These are phyloP conservation scores for Corynorhinus townsendii DNA, from an alignment of 2,113 vertebrate species.

Conservation along the genomic window DNA sequence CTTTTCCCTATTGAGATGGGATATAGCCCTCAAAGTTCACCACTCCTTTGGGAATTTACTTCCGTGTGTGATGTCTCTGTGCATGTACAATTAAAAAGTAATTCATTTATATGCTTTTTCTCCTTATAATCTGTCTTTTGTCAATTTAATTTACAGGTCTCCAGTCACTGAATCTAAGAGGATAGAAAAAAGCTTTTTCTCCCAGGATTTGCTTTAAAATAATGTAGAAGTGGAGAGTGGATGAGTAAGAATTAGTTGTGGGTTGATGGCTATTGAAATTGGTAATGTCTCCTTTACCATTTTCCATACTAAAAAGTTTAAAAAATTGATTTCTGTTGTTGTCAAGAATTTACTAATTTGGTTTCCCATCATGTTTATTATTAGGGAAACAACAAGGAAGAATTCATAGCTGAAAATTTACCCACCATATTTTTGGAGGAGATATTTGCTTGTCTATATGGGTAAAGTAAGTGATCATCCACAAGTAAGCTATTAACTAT, in stretches of 20 bases:
- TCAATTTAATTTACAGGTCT: not conserved
- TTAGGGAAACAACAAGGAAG: not conserved
- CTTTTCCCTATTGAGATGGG: not conserved
- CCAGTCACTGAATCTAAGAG: not conserved
- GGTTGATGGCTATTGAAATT: not conserved
- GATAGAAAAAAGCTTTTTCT: not conserved
- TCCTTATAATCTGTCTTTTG: not conserved
- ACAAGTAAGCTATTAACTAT: not conserved
- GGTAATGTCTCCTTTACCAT: not conserved
- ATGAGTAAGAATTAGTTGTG: not conserved
- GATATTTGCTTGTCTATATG: not conserved
- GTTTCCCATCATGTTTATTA: slow-evolving; percentile 9
- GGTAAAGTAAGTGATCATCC: not conserved
- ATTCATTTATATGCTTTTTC: not conserved
- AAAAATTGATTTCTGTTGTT: not conserved
- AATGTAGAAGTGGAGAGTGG: not conserved
- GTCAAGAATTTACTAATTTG: not conserved
- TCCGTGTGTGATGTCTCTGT: not conserved
- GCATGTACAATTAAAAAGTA: not conserved
- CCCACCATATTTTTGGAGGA: not conserved
- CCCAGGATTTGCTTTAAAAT: not conserved
- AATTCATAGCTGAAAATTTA: not conserved
- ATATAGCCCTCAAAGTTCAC: not conserved
- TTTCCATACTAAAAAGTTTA: not conserved
- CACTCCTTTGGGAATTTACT: not conserved